Evolutionary conservation across 35 echinoderm and acorn worm genomes (phyloP).

Genomic region (Ptychodera flava): DNA sequence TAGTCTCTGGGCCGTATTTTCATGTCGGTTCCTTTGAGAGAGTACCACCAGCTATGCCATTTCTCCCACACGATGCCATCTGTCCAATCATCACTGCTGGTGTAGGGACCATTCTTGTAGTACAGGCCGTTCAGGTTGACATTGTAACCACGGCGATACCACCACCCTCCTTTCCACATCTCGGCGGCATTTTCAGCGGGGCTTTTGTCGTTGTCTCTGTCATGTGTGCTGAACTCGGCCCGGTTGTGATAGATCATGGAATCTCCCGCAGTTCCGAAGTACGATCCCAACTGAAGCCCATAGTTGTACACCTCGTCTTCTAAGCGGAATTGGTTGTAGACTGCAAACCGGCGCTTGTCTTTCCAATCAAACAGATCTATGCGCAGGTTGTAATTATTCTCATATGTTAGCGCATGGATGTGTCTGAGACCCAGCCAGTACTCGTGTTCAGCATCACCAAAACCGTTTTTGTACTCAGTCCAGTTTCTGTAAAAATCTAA

Average conservation of each 20-base stretch:
- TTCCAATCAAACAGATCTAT: not conserved
- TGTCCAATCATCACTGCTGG: not conserved
- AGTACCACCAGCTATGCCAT: not conserved
- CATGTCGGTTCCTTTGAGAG: not conserved
- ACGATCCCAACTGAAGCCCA: not conserved
- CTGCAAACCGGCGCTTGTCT: not conserved
- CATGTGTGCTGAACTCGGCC: not conserved
- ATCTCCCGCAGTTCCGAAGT: not conserved
- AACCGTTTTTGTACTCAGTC: constrained; percentile 10
- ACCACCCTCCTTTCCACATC: not conserved
- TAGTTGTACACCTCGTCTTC: not conserved
- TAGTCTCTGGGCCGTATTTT: not conserved
- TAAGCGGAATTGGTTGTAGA: not conserved
- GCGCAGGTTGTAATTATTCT: not conserved
- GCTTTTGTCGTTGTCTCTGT: not conserved
- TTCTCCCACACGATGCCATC: not conserved
- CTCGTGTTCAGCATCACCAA: not conserved
- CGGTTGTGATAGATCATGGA: not conserved
- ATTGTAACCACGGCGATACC: not conserved
- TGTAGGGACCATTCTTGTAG: not conserved
- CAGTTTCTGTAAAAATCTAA: constrained; percentile 12
- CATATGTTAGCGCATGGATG: not conserved
- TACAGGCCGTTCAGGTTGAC: not conserved
- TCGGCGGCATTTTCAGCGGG: not conserved
- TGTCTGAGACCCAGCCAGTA: not conserved